Conservation (phyloP, 2,797 vertebrate genomes). For the Apogon hyalosoma region DNA sequence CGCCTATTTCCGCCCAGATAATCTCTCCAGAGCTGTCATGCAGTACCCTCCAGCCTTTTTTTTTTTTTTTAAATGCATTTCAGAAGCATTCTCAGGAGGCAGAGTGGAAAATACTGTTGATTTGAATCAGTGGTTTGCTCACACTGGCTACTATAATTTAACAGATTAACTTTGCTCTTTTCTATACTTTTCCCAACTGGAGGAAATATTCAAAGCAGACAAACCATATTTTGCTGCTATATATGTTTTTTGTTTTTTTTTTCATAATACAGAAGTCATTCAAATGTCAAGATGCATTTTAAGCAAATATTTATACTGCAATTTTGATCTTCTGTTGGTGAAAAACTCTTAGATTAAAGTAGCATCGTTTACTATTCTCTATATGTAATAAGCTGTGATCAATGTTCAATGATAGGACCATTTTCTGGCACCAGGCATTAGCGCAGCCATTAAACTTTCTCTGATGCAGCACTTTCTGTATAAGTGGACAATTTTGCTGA, state of each 20-base stretch:
- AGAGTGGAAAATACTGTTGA: slow-evolving; percentile 43
- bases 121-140: slow-evolving; percentile 57
- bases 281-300: slow-evolving; percentile 17
- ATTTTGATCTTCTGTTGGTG: not conserved
- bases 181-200: slow-evolving; percentile 38
- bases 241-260: slow-evolving; percentile 5
- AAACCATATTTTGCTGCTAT: slow-evolving; percentile 10
- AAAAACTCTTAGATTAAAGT: slow-evolving; percentile 27
- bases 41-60: slow-evolving; percentile 43
- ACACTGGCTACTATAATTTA: slow-evolving; percentile 33
- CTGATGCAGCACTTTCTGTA: slow-evolving; percentile 78
- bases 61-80: slow-evolving; percentile 40
- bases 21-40: slow-evolving; percentile 70
- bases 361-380: slow-evolving; percentile 35
- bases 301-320: not conserved
- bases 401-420: slow-evolving; percentile 52
- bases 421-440: slow-evolving; percentile 63
- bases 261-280: not conserved
- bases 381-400: slow-evolving; percentile 66
- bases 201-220: slow-evolving; percentile 49
- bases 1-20: slow-evolving; percentile 61
- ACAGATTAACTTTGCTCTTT: slow-evolving; percentile 41
- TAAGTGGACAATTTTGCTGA: slow-evolving; percentile 73
- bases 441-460: slow-evolving; percentile 65
- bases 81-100: slow-evolving; percentile 41